Base-by-base conservation (phyloP, 2,797 vertebrate genomes). In the Sparidentex hasta region DNA sequence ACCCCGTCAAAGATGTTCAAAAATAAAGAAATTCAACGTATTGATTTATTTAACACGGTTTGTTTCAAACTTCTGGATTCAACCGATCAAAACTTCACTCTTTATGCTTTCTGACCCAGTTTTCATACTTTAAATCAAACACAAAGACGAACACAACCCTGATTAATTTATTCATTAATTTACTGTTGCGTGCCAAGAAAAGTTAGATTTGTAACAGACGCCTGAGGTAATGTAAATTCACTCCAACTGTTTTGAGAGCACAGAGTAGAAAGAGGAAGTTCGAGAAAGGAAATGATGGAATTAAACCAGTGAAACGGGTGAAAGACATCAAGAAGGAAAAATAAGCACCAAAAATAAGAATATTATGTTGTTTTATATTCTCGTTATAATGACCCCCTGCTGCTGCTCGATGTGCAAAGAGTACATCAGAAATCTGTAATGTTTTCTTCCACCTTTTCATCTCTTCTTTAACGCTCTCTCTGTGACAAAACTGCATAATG, bases 401-500 rank as follows among this genome's bases (percentile, higher is more conserved):
- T 66, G 27, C 27, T 27, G 27, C 27, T 27, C 0, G 1, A 46
- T 52, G 41, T 54, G 27, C 29, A 14, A 6, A 55, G 54, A 52
- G 17, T 51, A 33, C 5, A 63, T 61, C 13, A 33, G n/a, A 25
- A 18, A 33, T 43, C 3, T 51, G 2, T 16, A 6, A 16, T 65
- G 38, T 38, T 69, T 20, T 72, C 4, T 51, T 56, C 54, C 18
- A 58, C 14, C 61, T 59, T 27, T 63, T 56, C 62, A 56, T 71
- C 59, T 70, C 38, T 57, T 8, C 7, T 41, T 70, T 47, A 48
- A 75, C 77, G 50, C 4, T 27, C 47, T 46, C 23, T 2, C 16
- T 7, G 55, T 55, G 46, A 66, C 68, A 84, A 66, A 76, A 62
- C 27, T 18, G 17, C 55, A 66, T 63, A 43, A 62, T 65, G 65